A percentile compares a stretch with the other conserved stretches of the same genome.
Evolutionary conservation across 2,888 invertebrate species (phyloP).

Genomic region (Tetragonisca angustula): DNA sequence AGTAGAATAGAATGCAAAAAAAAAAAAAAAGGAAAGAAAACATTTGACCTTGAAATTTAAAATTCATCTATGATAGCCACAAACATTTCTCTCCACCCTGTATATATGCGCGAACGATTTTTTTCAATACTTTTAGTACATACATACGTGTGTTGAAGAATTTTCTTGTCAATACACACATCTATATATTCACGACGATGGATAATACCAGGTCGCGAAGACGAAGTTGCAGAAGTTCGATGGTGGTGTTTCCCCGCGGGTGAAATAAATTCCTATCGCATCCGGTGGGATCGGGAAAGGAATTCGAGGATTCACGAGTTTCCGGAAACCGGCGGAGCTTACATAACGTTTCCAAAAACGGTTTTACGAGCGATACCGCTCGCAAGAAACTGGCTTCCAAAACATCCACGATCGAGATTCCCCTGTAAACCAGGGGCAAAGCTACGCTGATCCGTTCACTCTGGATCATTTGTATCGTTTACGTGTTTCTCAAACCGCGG

Average conservation of each 20-base stretch:
- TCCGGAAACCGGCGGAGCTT: background rate
- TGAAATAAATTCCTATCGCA: background rate
- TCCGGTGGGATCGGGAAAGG: background rate
- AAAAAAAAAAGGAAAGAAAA: no score
- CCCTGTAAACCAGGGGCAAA: conserved; percentile 28
- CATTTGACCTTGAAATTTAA: no score
- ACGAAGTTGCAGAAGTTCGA: background rate
- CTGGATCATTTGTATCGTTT: conserved; percentile 3
- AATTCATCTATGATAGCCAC: no score
- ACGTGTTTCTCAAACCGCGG: background rate
- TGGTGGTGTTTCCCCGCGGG: background rate
- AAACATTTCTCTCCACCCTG: no score
- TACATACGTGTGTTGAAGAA: no score
- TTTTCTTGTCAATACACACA: no score
- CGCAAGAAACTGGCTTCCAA: conserved; percentile 14
- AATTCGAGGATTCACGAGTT: background rate
- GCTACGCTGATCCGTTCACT: conserved; percentile 31
- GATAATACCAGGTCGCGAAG: background rate
- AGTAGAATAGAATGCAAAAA: no score
- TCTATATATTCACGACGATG: background rate
- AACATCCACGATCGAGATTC: conserved; percentile 15
- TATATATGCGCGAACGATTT: background rate
- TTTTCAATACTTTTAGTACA: no score
- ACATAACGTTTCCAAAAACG: conserved; percentile 21
- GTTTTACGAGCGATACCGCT: background rate